These are phyloP conservation scores for Trachurus trachurus DNA, from an alignment of 2,797 vertebrate species.

Conservation along the genomic window DNA sequence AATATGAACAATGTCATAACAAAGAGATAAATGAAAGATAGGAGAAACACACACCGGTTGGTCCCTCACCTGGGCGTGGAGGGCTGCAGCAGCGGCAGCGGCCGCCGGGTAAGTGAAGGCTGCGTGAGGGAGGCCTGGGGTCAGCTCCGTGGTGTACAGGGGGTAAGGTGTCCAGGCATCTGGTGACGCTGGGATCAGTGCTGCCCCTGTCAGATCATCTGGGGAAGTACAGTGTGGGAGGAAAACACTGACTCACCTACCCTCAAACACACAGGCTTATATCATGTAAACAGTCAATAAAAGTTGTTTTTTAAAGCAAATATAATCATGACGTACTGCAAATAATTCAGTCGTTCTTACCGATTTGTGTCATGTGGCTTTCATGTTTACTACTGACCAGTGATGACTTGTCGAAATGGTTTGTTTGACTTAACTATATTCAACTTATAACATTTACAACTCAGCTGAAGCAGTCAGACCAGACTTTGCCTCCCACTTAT, in stretches of 20 bases:
- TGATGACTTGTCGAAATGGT: neutral
- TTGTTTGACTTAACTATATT: neutral
- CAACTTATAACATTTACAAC: neutral
- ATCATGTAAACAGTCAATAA: neutral
- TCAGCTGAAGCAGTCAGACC: conserved; percentile 12
- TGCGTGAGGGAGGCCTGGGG: conserved; percentile 95
- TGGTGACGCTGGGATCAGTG: conserved; percentile 96
- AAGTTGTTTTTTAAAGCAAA: neutral
- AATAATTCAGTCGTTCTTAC: neutral
- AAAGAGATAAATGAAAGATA: conserved; percentile 13
- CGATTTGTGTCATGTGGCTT: conserved; percentile 13
- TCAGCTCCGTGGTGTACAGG: conserved; percentile 96
- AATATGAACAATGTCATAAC: neutral
- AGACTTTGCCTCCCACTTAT: neutral
- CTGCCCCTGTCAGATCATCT: conserved; percentile 98
- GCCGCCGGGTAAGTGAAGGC: conserved; percentile 97
- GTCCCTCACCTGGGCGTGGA: conserved; percentile 96
- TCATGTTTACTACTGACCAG: neutral
- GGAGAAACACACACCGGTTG: conserved; percentile 78
- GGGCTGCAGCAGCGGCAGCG: conserved; percentile 92
- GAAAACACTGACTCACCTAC: conserved; percentile 51
- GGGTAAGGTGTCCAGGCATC: conserved; percentile 98
- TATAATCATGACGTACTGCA: conserved; percentile 1
- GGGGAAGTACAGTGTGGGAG: conserved; percentile 52
- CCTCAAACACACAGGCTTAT: neutral